Percentiles rank a stretch among this genome's conserved stretches.
Conservation (phyloP, 2,797 vertebrate species). For the Choloepus didactylus region DNA sequence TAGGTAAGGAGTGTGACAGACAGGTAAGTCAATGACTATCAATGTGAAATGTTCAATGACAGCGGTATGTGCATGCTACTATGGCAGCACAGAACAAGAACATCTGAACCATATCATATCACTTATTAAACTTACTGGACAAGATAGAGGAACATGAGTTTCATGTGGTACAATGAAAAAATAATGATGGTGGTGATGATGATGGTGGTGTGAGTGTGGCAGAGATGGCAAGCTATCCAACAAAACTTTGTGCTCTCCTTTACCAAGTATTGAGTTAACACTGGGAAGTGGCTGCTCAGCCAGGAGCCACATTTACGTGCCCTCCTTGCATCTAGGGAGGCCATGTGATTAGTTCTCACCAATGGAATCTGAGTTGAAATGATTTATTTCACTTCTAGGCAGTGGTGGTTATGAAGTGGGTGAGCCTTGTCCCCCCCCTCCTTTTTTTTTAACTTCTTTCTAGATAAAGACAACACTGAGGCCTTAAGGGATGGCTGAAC, state of each 20-base stretch:
- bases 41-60: not conserved
- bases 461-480: not conserved
- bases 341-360: not conserved
- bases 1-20: not conserved
- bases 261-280: not conserved
- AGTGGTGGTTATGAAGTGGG: not conserved
- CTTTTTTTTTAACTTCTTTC: not conserved
- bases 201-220: not conserved
- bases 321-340: not conserved
- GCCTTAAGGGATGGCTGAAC: not conserved
- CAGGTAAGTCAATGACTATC: constrained; percentile 2
- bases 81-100: not conserved
- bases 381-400: not conserved
- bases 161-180: not conserved
- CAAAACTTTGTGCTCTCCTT: not conserved
- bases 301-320: not conserved
- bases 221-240: not conserved
- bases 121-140: not conserved
- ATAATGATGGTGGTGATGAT: not conserved
- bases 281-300: not conserved
- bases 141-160: not conserved
- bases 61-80: not conserved
- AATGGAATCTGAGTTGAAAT: not conserved
- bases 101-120: not conserved
- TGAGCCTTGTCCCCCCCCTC: not conserved